phyloP scores from a whole-genome alignment of 1,140 invertebrate genomes.

The Cotesia vestalis region DNA sequence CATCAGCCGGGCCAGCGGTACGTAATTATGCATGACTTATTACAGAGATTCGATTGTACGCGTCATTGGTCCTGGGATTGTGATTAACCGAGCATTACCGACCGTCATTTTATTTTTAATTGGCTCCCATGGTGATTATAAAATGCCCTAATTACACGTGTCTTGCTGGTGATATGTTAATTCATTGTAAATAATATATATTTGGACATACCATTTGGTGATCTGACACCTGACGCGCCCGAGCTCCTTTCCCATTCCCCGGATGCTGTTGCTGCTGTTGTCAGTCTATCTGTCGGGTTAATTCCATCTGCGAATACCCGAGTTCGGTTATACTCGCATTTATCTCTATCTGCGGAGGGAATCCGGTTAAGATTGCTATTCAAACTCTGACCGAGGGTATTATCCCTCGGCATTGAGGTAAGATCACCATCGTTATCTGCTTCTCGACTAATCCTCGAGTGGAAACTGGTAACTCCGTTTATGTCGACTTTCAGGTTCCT shows the following conservation, averaged over 20 bases:
- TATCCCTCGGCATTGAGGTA: too few species aligned
- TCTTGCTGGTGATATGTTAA: not conserved
- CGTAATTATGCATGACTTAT: constrained; percentile 28
- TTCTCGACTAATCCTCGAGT: too few species aligned
- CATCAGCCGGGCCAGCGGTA: not conserved
- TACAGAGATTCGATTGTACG: constrained; percentile 12
- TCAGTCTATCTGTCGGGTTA: too few species aligned
- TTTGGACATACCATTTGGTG: constrained; percentile 38
- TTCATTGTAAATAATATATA: constrained; percentile 9
- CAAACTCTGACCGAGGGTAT: too few species aligned
- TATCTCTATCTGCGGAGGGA: too few species aligned
- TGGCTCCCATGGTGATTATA: constrained; percentile 1
- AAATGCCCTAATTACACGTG: not conserved
- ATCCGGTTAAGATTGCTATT: too few species aligned
- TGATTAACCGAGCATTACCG: not conserved
- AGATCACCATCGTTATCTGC: too few species aligned
- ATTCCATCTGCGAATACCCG: too few species aligned
- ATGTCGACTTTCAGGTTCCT: not conserved
- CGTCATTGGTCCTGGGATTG: not conserved
- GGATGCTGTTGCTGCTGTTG: too few species aligned
- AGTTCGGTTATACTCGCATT: too few species aligned
- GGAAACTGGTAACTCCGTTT: constrained; percentile 14
- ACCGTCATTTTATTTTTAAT: not conserved
- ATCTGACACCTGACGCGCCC: constrained; percentile 38
- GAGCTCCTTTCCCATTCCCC: too few species aligned